Base-by-base conservation (phyloP, 2,113 vertebrate genomes). In the Tachysurus vachellii region DNA sequence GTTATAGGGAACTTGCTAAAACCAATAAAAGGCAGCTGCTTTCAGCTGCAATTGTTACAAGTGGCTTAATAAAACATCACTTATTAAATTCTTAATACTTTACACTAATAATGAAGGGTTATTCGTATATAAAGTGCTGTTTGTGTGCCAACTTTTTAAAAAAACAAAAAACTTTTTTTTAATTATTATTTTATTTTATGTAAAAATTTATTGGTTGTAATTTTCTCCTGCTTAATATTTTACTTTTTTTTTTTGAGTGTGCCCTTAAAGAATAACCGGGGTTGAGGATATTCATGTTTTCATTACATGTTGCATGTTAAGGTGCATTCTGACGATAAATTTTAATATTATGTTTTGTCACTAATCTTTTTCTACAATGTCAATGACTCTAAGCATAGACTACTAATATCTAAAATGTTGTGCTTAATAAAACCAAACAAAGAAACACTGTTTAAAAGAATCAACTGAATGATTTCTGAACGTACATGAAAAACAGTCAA, bases 361-460 rank as follows among this genome's bases (percentile, higher is more conserved):
- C 28, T 66, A 16, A 66, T 31, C 2, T 68, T 68, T 80, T 66
- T 31, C 3, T 68, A 71, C 26, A n/a, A 64, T 66, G n/a, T n/a
- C 50, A 28, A 66, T 26, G 3, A 23, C 47, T 17, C n/a, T 23
- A 44, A 50, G 16, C 19, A 23, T 66, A 53, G 68, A 66, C 71
- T 80, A 77, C 44, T 70, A 62, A 61, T 85, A 56, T 73, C 56
- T 57, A 83, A 53, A 53, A 56, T 77, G 26, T 26, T 53, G 17
- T 81, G 42, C 64, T 70, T 59, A 71, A 84, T 84, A 80, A 68
- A 59, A 36, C 23, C 61, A 47, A 14, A 82, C 68, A 79, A 68
- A 77, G 31, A 82, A 44, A 26, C 28, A 44, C 5, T 82, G 36
- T 57, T 56, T 12, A 53, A 56, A 56, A 54, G 50, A 16, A 75